Evolutionary conservation across 2,797 vertebrate species (phyloP), one percentile per base, ranked within the genome.

Genomic region (Anniella stebbinsi): DNA sequence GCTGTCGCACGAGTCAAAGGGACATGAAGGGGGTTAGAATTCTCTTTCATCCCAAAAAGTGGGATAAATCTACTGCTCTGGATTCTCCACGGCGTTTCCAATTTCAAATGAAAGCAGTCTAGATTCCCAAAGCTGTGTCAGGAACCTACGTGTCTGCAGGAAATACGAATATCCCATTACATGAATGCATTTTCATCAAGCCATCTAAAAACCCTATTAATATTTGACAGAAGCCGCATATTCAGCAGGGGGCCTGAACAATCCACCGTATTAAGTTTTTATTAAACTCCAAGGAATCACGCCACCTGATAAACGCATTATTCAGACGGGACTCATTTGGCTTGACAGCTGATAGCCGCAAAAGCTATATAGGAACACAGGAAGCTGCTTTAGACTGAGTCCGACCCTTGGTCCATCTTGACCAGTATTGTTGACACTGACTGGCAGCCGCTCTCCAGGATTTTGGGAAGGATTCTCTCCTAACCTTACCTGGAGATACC

Each of bases 221-320:
- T 17, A 82, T 48, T 83, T 76, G 5, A 73, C 30, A 28, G 8
- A 83, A 63, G 38, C 21, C 21, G 4, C 54, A 28, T 73, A 25
- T n/a, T 51, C 70, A 57, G 63, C 25, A 41, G 23, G 60, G 63
- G 15, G 21, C n/a, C n/a, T 67, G 21, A 30, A 67, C 54, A 88
- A 66, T 77, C 75, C 77, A 25, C 69, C 45, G 51, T n/a, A 75
- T 76, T 88, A 73, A 4, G n/a, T 84, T 84, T 84, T 60, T 77
- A 54, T 84, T 54, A 89, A 51, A 51, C 36, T 33, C 60, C 30
- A 28, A 67, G 41, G 33, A 54, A 13, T 36, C 83, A 76, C 11
- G 4, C 51, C 45, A 60, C 54, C 78, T 18, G 41, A 73, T 82
- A 73, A 82, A 73, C 9, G 17, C 18, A 83, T 76, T 83, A 75